Percentiles rank a stretch among this genome's conserved stretches.
Conservation (phyloP, 2,113 vertebrate genomes). For the Catharus minimus region DNA sequence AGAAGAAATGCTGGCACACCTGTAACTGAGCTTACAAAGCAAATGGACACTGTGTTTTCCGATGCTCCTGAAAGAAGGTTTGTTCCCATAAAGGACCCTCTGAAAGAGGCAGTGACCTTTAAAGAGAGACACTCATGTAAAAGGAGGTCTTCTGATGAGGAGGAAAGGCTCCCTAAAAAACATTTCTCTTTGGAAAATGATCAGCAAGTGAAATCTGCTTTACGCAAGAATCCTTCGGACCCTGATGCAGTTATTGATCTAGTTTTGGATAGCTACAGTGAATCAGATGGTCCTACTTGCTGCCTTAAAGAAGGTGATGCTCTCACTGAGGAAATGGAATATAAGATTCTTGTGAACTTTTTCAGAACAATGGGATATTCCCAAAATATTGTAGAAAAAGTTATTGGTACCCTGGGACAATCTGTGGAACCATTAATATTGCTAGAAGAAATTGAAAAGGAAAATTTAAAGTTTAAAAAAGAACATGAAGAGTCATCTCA, state of each 20-base stretch:
- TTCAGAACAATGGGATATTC: constrained; percentile 98
- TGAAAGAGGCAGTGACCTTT: constrained; percentile 5
- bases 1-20: constrained; percentile 89
- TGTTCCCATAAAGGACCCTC: constrained; percentile 59
- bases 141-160: constrained; percentile 88
- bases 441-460: constrained; percentile 90
- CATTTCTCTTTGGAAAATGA: constrained; percentile 87
- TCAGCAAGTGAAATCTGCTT: constrained; percentile 13
- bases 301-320: constrained; percentile 71
- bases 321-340: constrained; percentile 90
- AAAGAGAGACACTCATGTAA: constrained; percentile 88
- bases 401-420: constrained; percentile 85
- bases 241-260: constrained; percentile 51
- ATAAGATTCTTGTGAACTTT: constrained; percentile 94
- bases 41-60: constrained; percentile 87
- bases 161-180: constrained; percentile 91
- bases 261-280: constrained; percentile 11
- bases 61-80: constrained; percentile 63
- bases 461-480: constrained; percentile 72
- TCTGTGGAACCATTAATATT: constrained; percentile 87
- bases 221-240: neutral
- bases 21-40: constrained; percentile 89
- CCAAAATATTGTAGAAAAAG: constrained; percentile 89
- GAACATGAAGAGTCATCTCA: constrained; percentile 20
- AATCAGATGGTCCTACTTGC: constrained; percentile 34